A percentile compares a stretch with the other conserved stretches of the same genome.
Conservation (phyloP, 37 sponge, comb jelly and placozoan species). For the Corticium candelabrum region DNA sequence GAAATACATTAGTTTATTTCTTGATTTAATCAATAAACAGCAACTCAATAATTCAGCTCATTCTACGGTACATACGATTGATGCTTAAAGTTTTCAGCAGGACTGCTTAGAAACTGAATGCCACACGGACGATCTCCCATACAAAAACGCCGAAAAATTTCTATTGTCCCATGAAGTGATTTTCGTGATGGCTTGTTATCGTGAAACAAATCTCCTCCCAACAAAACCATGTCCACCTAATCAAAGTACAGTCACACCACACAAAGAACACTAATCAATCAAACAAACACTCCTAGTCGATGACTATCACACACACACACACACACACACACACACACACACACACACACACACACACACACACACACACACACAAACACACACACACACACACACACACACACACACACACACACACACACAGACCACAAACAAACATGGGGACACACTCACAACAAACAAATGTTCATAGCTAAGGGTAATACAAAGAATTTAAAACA, state of each 20-base stretch:
- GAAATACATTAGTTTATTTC: too few species aligned
- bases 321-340: conserved; percentile 5
- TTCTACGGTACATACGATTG: background rate
- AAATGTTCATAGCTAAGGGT: too few species aligned
- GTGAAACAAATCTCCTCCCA: conserved; percentile 94
- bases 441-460: too few species aligned
- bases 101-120: conserved; percentile 70
- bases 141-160: conserved; percentile 75
- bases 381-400: conserved; percentile 5
- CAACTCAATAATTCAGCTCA: background rate
- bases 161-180: conserved; percentile 62
- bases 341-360: conserved; percentile 5
- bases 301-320: conserved; percentile 5
- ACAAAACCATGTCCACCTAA: conserved; percentile 89
- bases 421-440: too few species aligned
- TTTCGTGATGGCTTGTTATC: conserved; percentile 91
- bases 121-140: conserved; percentile 65
- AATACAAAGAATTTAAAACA: too few species aligned
- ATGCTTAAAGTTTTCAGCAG: conserved; percentile 44
- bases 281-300: too few species aligned
- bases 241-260: background rate
- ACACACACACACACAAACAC: too few species aligned
- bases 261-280: background rate
- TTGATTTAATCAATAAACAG: background rate
- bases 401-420: conserved; percentile 3